Conservation (phyloP, 2,888 invertebrate genomes). For the Tanytarsus gracilentus region DNA sequence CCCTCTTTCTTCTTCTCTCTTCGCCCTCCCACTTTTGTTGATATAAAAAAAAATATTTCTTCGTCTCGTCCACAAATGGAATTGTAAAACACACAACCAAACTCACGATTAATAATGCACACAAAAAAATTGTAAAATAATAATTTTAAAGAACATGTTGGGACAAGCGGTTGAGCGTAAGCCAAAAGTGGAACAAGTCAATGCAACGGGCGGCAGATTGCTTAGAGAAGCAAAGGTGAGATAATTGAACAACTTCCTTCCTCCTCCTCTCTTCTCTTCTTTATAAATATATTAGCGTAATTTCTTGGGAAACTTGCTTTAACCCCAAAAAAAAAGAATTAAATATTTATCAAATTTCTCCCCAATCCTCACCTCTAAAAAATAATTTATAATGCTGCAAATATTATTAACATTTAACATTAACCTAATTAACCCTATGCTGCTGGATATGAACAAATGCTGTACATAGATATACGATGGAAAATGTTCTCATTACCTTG, state of each 20-base stretch:
- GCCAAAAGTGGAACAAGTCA: conserved; percentile 90
- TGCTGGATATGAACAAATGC: background rate
- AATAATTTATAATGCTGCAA: too few species aligned
- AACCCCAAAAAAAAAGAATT: too few species aligned
- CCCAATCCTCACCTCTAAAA: too few species aligned
- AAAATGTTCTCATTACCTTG: conserved; percentile 43
- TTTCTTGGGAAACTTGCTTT: too few species aligned
- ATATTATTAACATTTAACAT: conserved; percentile 17
- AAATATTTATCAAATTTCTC: too few species aligned
- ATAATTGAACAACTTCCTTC: background rate
- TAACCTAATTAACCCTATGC: background rate
- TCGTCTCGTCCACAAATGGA: background rate
- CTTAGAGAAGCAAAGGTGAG: conserved; percentile 95
- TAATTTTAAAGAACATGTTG: conserved; percentile 67
- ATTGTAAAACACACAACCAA: background rate
- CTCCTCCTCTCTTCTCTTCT: too few species aligned
- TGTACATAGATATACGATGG: conserved; percentile 42
- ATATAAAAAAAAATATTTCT: background rate
- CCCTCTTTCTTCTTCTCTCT: conserved; percentile 13
- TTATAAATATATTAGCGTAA: too few species aligned
- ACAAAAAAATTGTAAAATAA: background rate
- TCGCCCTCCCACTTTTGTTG: background rate
- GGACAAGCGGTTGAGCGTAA: conserved; percentile 88
- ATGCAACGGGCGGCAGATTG: conserved; percentile 87
- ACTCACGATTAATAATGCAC: background rate